Percentiles rank a stretch among this genome's conserved stretches.
phyloP scores from a whole-genome alignment of 2,113 vertebrate genomes.

The Phyllostomus discolor region DNA sequence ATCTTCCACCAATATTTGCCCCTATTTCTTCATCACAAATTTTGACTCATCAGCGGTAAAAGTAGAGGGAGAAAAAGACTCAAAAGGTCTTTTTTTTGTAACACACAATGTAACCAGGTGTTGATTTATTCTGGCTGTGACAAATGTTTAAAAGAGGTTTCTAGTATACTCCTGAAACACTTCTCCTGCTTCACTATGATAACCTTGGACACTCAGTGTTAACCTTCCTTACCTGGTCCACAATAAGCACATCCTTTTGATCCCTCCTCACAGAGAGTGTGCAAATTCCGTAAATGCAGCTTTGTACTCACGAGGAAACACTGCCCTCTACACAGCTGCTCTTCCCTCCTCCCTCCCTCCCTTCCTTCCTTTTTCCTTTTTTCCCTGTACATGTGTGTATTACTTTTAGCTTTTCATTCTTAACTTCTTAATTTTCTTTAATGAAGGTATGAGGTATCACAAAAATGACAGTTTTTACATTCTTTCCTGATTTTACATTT shows the following conservation, averaged over 20 bases:
- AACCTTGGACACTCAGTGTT: not conserved
- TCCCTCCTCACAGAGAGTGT: not conserved
- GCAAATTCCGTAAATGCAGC: not conserved
- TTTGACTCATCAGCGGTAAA: not conserved
- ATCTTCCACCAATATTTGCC: not conserved
- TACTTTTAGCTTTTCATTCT: not conserved
- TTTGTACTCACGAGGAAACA: not conserved
- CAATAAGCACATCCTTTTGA: not conserved
- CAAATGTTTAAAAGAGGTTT: not conserved
- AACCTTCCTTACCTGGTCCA: not conserved
- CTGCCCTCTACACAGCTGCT: not conserved
- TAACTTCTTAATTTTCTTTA: not conserved
- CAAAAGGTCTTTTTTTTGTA: not conserved
- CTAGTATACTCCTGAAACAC: not conserved
- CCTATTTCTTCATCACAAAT: not conserved
- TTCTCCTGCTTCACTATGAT: rapidly evolving
- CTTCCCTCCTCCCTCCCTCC: not conserved
- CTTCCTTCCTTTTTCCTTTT: not conserved
- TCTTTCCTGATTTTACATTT: not conserved
- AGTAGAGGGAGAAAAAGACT: not conserved
- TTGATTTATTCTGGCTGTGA: not conserved
- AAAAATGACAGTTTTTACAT: not conserved
- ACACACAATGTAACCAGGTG: not conserved
- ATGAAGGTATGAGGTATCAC: not conserved
- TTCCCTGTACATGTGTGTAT: not conserved